Evolutionary conservation across 2,113 vertebrate genomes (phyloP), one percentile per base, ranked within the genome.

Genomic region (Arothron firmamentum): DNA sequence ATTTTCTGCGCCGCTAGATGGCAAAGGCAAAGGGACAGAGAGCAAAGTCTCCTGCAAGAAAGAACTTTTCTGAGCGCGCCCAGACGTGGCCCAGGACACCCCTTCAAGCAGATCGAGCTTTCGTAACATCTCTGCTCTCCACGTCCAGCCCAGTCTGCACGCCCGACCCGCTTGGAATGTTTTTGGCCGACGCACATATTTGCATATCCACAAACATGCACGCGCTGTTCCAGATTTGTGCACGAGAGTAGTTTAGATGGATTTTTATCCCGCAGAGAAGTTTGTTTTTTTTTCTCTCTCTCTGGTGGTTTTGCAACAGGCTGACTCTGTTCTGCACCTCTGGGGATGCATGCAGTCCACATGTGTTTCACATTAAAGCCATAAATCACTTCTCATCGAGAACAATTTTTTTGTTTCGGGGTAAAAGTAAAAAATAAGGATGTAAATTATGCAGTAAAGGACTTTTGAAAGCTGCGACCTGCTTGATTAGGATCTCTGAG

Each of bases 311-410:
- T 11, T 1, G 6, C 13, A 14, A 0, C n/a, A 34, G 50, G 13
- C 6, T 14, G 19, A 16, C 9, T 50, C 14, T 31, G 6, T 47
- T 9, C 8, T 54, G 43, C 5, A 14, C 31, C 53, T 67, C 25
- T 15, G 43, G 51, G 4, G 43, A 55, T 28, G 5, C n/a, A 52
- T 52, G 46, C 2, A 19, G 19, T 20, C 58, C 47, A 1, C 20
- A 52, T 65, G 45, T 58, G 59, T 41, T 57, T 50, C 34, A 48
- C 7, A 21, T 67, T 14, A 43, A 17, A 38, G 5, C 3, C 17
- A 11, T 2, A 12, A 10, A 31, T 2, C 11, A 11, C 11, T 38
- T 31, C 6, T 38, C 11, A 38, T 0, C 34, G 1, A 10, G 12
- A 38, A 11, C 34, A 38, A 12, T 23, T 23, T 23, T 2, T 23